phyloP scores from a whole-genome alignment of 2,113 vertebrate genomes.

The Microtus montanus region DNA sequence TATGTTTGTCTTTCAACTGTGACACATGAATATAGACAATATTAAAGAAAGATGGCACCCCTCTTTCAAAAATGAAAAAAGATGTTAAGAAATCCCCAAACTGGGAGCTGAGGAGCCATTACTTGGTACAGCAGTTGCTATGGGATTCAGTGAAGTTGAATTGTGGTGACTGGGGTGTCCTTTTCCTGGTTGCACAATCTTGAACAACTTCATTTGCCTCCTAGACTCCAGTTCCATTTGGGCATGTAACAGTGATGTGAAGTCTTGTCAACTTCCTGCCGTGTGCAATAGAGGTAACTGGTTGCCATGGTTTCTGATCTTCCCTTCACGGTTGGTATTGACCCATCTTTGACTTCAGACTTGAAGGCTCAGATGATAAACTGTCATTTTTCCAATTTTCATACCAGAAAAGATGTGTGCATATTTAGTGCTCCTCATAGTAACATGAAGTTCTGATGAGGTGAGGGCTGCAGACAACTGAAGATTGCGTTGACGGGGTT shows the following conservation, averaged over 20 bases:
- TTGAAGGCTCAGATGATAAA: background rate
- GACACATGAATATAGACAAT: background rate
- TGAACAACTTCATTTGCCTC: background rate
- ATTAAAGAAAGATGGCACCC: background rate
- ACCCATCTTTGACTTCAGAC: background rate
- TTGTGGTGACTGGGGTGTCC: background rate
- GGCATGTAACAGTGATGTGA: background rate
- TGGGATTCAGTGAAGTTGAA: background rate
- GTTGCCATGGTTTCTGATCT: background rate
- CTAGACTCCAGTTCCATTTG: background rate
- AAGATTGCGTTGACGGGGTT: background rate
- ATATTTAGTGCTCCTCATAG: background rate
- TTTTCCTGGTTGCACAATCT: background rate
- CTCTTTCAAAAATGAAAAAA: background rate
- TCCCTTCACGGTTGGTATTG: background rate
- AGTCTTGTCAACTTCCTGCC: accelerated
- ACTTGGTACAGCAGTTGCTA: background rate
- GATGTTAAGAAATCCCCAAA: background rate
- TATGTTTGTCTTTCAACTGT: background rate
- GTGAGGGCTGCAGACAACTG: background rate
- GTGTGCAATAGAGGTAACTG: too few relatives aligned
- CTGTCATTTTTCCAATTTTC: background rate
- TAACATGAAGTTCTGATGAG: background rate
- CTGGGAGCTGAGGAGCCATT: background rate
- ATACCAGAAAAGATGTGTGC: background rate